Conservation (phyloP, 2,113 vertebrate genomes). For the Aspiorhynchus laticeps region DNA sequence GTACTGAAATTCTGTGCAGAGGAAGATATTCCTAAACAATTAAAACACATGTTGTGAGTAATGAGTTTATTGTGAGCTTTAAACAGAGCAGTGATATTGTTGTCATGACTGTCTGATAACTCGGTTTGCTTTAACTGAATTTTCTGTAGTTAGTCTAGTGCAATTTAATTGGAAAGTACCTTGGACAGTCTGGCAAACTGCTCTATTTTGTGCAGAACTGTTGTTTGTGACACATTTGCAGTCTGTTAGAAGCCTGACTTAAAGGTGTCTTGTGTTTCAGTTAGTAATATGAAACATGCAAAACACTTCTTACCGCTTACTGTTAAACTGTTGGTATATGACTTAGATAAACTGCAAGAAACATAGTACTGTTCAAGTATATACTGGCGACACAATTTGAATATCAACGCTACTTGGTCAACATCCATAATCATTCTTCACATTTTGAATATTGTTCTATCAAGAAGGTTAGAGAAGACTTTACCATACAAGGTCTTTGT, state of each 20-base stretch:
- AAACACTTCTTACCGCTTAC: background rate
- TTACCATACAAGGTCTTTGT: background rate
- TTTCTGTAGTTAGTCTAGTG: slow-evolving; percentile 19
- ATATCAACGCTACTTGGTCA: background rate
- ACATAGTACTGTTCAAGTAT: background rate
- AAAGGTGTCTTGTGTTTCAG: background rate
- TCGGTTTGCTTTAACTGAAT: slow-evolving; percentile 22
- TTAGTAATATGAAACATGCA: background rate
- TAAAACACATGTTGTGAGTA: background rate
- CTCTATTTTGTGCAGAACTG: background rate
- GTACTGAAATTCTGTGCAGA: background rate
- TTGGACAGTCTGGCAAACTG: slow-evolving; percentile 4
- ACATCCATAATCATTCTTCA: background rate
- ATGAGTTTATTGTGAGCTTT: background rate
- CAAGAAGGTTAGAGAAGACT: background rate
- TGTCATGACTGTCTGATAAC: slow-evolving; percentile 7
- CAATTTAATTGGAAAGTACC: slow-evolving; percentile 7
- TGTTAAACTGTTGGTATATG: background rate
- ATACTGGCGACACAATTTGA: background rate
- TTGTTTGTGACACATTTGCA: slow-evolving; percentile 11
- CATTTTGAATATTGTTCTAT: background rate
- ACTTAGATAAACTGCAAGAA: background rate
- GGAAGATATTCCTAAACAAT: background rate
- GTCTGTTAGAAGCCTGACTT: background rate
- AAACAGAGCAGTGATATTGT: background rate